Evolutionary conservation across 1,140 invertebrate genomes (phyloP).

Genomic region (Drosophila kohkoa): DNA sequence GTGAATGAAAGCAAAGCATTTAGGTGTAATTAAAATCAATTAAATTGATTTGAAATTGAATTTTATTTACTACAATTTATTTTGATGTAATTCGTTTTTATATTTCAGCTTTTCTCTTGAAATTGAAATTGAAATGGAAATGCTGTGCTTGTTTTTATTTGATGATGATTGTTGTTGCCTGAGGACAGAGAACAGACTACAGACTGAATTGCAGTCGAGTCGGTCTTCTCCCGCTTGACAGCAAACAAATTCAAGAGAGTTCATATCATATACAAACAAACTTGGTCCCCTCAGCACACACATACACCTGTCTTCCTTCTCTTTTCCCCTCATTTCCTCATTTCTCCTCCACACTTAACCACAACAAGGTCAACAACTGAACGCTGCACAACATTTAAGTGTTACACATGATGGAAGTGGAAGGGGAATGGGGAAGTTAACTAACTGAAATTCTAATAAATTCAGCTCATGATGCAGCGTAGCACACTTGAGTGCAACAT

Average conservation of each 20-base stretch:
- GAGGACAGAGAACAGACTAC: conserved; percentile 4
- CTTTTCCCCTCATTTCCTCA: too few species aligned
- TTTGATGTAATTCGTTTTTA: conserved; percentile 22
- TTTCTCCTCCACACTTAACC: background rate
- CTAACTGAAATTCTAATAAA: conserved; percentile 61
- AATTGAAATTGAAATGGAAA: background rate
- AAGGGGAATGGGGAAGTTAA: conserved; percentile 44
- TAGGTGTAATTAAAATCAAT: conserved; percentile 6
- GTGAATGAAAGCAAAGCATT: background rate
- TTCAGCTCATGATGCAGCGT: conserved; percentile 59
- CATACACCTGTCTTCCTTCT: too few species aligned
- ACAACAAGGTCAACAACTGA: conserved; percentile 65
- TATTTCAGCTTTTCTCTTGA: background rate
- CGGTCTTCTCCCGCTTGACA: conserved; percentile 21
- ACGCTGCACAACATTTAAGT: conserved; percentile 68
- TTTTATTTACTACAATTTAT: background rate
- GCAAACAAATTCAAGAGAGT: conserved; percentile 36
- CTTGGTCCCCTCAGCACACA: background rate
- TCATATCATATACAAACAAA: conserved; percentile 29
- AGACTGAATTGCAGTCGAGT: conserved; percentile 12
- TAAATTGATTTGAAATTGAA: conserved; percentile 18
- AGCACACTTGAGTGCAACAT: conserved; percentile 41
- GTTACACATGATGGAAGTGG: conserved; percentile 23
- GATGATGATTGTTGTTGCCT: conserved; percentile 22
- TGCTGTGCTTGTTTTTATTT: background rate